Evolutionary conservation across 2,113 vertebrate genomes (phyloP), one percentile per base, ranked within the genome.

Genomic region (Sebastes fasciatus): DNA sequence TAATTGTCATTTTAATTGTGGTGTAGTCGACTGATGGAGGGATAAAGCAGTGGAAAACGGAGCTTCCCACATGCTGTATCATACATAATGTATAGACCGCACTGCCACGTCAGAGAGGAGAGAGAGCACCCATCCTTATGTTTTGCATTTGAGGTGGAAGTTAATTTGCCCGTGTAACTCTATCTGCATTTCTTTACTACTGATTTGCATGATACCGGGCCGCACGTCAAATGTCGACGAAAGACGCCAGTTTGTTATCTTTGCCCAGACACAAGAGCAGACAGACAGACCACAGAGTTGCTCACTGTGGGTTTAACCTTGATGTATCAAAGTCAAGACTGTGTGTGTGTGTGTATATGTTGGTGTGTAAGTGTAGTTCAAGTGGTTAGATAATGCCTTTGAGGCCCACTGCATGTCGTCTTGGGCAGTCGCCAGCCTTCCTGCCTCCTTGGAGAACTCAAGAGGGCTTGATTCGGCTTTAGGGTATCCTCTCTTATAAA

Each of bases 311-410:
- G 65, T 79, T 80, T 80, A 82, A 76, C 60, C 86, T 91, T 87
- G 76, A 82, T 81, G 55, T 84, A 83, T 74, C 65, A 88, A 86
- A 83, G 82, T 87, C 74, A 79, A 72, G 72, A 72, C 57, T 26
- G 60, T 42, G 70, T 49, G 14, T 26, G 62, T 48, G 26, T 67
- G 72, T 40, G 48, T 69, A 5, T 21, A 11, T 42, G 60, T 85
- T 46, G 80, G 55, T 61, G 80, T 77, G 23, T 57, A 60, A 61
- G 77, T 82, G 84, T 17, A 79, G 65, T 64, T 73, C 10, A 13
- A 89, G 80, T 82, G 85, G 73, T 86, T 82, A 83, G 72, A 88
- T 91, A 88, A 90, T 77, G 74, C 75, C 58, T 86, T 63, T 80
- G 86, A 89, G 83, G 74, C 77, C 79, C n/a, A 13, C 74, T 82